Evolutionary conservation across 2,888 invertebrate genomes (phyloP).

Genomic region (Ferdinandea cuprea): DNA sequence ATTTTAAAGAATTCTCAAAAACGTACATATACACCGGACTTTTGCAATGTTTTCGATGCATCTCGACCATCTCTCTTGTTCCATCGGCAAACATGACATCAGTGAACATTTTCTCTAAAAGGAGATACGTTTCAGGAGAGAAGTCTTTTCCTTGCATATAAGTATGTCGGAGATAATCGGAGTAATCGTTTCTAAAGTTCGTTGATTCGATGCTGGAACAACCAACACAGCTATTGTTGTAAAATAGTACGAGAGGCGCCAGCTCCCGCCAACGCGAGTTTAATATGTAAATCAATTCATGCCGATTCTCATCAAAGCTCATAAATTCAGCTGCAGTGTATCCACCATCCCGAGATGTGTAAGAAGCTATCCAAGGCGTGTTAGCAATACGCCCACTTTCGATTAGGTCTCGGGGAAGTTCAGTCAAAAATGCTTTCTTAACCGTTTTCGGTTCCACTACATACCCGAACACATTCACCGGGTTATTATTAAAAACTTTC

Average conservation of each 20-base stretch:
- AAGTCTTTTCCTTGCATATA: conserved; percentile 84
- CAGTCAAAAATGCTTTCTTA: conserved; percentile 86
- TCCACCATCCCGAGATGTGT: conserved; percentile 88
- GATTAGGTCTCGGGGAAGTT: conserved; percentile 85
- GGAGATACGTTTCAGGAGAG: conserved; percentile 82
- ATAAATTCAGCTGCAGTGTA: conserved; percentile 85
- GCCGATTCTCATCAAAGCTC: conserved; percentile 77
- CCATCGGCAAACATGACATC: conserved; percentile 86
- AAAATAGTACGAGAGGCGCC: conserved; percentile 66
- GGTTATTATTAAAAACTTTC: conserved; percentile 85
- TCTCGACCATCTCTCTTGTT: conserved; percentile 85
- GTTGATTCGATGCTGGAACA: not conserved
- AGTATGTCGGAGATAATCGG: not conserved
- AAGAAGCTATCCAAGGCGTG: conserved; percentile 87
- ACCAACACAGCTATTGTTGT: conserved; percentile 12
- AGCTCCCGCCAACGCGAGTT: conserved; percentile 85
- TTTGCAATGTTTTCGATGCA: conserved; percentile 84
- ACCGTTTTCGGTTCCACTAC: conserved; percentile 85
- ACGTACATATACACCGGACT: conserved; percentile 87
- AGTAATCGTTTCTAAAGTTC: not conserved
- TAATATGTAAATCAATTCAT: conserved; percentile 80
- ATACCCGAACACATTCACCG: conserved; percentile 89
- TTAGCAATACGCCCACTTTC: conserved; percentile 85
- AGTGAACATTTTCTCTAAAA: conserved; percentile 84
- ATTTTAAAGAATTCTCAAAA: conserved; percentile 85